Conservation (phyloP, 2,113 vertebrate species). For the Dipodomys stephensi region DNA sequence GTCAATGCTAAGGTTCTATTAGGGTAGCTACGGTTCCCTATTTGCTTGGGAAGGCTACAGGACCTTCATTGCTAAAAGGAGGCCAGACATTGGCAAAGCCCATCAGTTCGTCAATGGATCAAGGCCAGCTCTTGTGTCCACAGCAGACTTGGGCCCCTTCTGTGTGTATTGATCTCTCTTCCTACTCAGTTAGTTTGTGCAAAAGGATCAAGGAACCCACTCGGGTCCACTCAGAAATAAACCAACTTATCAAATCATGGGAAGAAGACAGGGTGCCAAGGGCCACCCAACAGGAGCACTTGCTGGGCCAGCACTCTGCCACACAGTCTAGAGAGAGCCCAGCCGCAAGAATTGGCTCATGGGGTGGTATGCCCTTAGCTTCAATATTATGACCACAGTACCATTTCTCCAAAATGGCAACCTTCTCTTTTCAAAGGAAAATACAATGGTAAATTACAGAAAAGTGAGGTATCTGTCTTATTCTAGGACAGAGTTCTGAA, state of each 20-base stretch:
- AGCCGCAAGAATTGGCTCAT: background rate
- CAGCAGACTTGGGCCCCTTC: background rate
- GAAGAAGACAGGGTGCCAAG: constrained; percentile 21
- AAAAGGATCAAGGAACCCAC: background rate
- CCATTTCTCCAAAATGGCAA: constrained; percentile 18
- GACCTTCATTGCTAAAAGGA: background rate
- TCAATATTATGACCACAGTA: background rate
- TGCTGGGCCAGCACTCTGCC: background rate
- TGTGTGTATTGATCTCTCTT: background rate
- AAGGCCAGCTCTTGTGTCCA: background rate
- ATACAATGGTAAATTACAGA: constrained; percentile 55
- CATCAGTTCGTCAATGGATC: background rate
- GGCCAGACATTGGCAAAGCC: background rate
- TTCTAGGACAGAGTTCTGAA: constrained; percentile 12
- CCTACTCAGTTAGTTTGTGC: background rate
- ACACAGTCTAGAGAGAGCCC: background rate
- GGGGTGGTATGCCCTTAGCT: background rate
- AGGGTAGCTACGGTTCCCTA: background rate
- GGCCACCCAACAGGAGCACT: background rate
- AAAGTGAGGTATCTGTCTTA: constrained; percentile 60
- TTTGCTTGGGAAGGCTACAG: background rate
- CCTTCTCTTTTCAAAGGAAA: constrained; percentile 61
- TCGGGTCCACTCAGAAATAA: constrained; percentile 57
- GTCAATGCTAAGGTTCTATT: background rate
- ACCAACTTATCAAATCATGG: constrained; percentile 21